Evolutionary conservation across 1,140 invertebrate species (phyloP), one percentile per base, ranked within the genome.

Genomic region (Cephus cinctus): DNA sequence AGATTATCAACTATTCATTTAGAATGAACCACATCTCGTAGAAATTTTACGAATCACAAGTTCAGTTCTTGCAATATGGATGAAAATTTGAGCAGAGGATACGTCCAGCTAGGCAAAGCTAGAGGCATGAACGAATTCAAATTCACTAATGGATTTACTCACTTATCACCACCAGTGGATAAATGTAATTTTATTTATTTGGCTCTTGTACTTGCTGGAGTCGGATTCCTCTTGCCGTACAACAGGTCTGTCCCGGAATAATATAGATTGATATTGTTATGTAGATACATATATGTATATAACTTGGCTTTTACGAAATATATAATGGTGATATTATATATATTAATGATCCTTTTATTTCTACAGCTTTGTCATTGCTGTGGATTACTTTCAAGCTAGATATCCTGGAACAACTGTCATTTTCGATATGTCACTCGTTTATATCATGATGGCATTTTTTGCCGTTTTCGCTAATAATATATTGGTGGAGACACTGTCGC

Each of bases 361-460:
- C 79, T 81, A 39, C 77, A 92, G 90, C 65, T 94, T 94, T 68
- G 90, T 94, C 50, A 91, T 92, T 67, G 90, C 91, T 4, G 90
- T 91, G 35, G 92, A 94, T 73, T 94, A 90, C 65, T 94, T 92
- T 75, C 88, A 94, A 80, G 77, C 78, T 1, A 81, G 86, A 35
- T 96, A 90, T 73, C 90, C 90, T 1, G 83, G 83, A 11, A 86
- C 87, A 0, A 89, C 89, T 0, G 90, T 96, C 43, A 86, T 94
- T 52, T 92, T 94, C 69, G 92, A 95, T 69, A 93, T 96, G 87
- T 92, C 89, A 11, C 81, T 92, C 22, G 89, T 93, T 18, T 95
- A 94, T 67, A 94, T 95, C 51, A 80, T 88, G 8, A 86, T 90
- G 47, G 90, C 92, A 19, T 92, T 94, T 58, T 81, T 89, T 21